Conservation (phyloP, 2,797 vertebrate genomes). For the Eremophila alpestris region DNA sequence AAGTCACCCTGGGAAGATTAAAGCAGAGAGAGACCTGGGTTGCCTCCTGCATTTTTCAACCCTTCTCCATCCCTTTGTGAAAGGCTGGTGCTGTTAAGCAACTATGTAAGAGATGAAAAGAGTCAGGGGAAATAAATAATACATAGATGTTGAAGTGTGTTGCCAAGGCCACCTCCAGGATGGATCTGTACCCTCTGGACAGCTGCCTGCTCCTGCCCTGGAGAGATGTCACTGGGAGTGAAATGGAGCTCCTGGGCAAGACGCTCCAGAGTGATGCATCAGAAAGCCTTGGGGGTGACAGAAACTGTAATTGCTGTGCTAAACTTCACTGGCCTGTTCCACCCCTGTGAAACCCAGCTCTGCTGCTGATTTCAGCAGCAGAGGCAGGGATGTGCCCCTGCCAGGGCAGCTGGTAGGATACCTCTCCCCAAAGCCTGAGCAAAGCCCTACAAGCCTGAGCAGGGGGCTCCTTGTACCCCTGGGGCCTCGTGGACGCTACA, state of each 20-base stretch:
- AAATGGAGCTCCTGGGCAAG: conserved; percentile 32
- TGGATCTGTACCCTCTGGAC: background rate
- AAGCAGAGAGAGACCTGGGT: background rate
- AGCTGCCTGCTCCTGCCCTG: background rate
- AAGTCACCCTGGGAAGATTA: background rate
- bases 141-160: background rate
- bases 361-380: background rate
- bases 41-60: conserved; percentile 21
- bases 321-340: background rate
- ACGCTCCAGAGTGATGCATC: background rate
- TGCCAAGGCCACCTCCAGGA: conserved; percentile 44
- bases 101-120: background rate
- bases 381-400: background rate
- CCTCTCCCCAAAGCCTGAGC: background rate
- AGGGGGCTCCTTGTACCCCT: background rate
- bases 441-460: background rate
- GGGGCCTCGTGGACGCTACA: fast-evolving
- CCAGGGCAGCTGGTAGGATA: background rate
- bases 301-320: conserved; percentile 34
- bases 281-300: conserved; percentile 36
- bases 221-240: background rate
- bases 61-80: background rate
- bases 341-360: background rate
- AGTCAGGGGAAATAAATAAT: conserved; percentile 22
- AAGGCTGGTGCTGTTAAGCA: background rate